Base-by-base conservation (phyloP, 2,888 invertebrate species). In the Tanytarsus gracilentus region DNA sequence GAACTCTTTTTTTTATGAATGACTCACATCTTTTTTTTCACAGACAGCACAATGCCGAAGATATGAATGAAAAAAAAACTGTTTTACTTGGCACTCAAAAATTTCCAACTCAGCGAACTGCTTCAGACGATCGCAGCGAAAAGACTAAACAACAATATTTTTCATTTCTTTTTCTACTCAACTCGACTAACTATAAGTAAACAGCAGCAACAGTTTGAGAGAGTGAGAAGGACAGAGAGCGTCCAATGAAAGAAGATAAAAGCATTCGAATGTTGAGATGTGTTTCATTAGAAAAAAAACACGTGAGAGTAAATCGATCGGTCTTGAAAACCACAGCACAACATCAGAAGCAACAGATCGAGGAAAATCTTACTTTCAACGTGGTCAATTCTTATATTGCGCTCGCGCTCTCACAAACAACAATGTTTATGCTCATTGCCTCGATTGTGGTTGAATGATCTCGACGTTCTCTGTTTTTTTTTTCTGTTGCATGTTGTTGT, bases 361-460 rank as follows among this genome's bases (percentile, higher is more conserved):
- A 33, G 9, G 9, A 53, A 56, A 56, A 39, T 56, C 55, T 56
- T 56, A 56, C 55, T 56, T 56, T 56, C 40, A 56, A 18, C 44
- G 9, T 58, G 58, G 48, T 58, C 48, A 58, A 48, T 27, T 58
- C 11, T 6, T 29, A 40, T 55, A 39, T 40, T 16, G 14, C 9
- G 26, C 26, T 16, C 7, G 21, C 1, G 11, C 49, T 49, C 25
- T 25, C 27, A 49, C 16, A 11, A 23, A 9, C 27, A 4, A 14
- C 26, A 26, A 11, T 48, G 58, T n/a, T 18, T 58, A 48, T 58
- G 23, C 8, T 44, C 18, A 44, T 36, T 18, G 9, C 23, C 18
- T 11, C 18, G 11, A 44, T 44, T 36, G 39, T 25, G 48, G 58
- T 48, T 58, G 58, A 58, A 58, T 58, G 58, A 58, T 58, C 58